A percentile compares a stretch with the other conserved stretches of the same genome.
Conservation (phyloP, 1,140 invertebrate genomes). For the Mercenaria mercenaria region DNA sequence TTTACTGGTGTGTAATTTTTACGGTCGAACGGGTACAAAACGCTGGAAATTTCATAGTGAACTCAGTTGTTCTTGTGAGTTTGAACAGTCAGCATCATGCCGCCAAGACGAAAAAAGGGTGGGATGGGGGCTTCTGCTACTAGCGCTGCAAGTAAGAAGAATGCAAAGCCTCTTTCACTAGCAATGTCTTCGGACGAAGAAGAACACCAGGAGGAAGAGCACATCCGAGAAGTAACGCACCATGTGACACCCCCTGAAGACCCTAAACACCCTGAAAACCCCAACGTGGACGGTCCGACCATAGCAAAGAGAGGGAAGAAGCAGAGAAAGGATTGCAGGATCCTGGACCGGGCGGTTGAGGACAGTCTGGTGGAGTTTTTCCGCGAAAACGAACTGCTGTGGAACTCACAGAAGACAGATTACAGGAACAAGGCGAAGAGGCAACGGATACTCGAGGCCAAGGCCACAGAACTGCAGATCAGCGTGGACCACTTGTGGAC, state of each 20-base stretch:
- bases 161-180: conserved; percentile 46
- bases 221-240: conserved; percentile 52
- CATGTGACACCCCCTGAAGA: conserved; percentile 62
- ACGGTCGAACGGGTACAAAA: conserved; percentile 7
- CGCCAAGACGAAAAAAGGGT: conserved; percentile 35
- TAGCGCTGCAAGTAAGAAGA: conserved; percentile 36
- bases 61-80: conserved; percentile 9
- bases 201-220: conserved; percentile 59
- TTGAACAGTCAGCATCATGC: conserved; percentile 36
- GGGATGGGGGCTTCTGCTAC: conserved; percentile 32
- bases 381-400: conserved; percentile 47
- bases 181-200: conserved; percentile 57
- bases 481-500: conserved; percentile 44
- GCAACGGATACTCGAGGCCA: conserved; percentile 46
- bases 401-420: conserved; percentile 48
- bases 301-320: conserved; percentile 60
- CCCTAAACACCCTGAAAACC: conserved; percentile 55
- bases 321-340: conserved; percentile 61
- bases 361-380: conserved; percentile 56
- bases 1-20: too few relatives aligned
- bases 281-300: conserved; percentile 47
- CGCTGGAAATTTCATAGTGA: conserved; percentile 22
- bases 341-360: conserved; percentile 59
- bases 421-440: conserved; percentile 50
- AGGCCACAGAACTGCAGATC: conserved; percentile 45